phyloP scores from a whole-genome alignment of 1,140 invertebrate genomes.

The Caenorhabditis brenneri region DNA sequence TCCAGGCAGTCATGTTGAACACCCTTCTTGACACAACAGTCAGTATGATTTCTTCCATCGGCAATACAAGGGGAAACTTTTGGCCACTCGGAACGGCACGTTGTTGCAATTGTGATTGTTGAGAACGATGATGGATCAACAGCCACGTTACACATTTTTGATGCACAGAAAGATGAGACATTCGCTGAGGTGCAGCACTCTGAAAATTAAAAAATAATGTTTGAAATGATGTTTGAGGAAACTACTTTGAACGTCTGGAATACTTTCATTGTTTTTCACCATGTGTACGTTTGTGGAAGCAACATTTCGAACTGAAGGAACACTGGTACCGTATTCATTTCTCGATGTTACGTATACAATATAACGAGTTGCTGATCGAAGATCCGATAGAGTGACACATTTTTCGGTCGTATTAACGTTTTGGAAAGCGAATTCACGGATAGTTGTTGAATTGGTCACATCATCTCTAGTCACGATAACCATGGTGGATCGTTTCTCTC shows the following conservation, averaged over 20 bases:
- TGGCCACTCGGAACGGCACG: slow-evolving; percentile 50
- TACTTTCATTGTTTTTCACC: slow-evolving; percentile 13
- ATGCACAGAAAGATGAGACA: slow-evolving; percentile 32
- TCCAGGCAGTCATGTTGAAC: slow-evolving; percentile 47
- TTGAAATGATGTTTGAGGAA: neutral
- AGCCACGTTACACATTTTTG: slow-evolving; percentile 48
- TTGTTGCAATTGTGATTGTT: slow-evolving; percentile 47
- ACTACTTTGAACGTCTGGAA: slow-evolving; percentile 39
- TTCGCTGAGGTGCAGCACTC: slow-evolving; percentile 50
- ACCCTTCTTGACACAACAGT: slow-evolving; percentile 47
- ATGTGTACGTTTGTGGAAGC: slow-evolving; percentile 53
- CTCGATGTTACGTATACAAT: slow-evolving; percentile 55
- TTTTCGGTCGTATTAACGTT: slow-evolving; percentile 57
- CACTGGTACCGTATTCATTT: slow-evolving; percentile 55
- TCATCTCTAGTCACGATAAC: slow-evolving; percentile 49
- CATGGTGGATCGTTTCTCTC: slow-evolving; percentile 45
- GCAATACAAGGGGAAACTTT: slow-evolving; percentile 54
- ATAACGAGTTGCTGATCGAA: slow-evolving; percentile 54
- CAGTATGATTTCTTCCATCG: slow-evolving; percentile 49
- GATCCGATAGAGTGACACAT: slow-evolving; percentile 52
- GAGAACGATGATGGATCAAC: slow-evolving; percentile 46
- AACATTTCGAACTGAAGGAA: slow-evolving; percentile 53
- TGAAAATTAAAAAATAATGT: neutral
- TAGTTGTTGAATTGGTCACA: slow-evolving; percentile 43
- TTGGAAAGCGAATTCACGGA: slow-evolving; percentile 53